Evolutionary conservation across 2,113 vertebrate genomes (phyloP), one percentile per base, ranked within the genome.

Genomic region (Microtus montanus): DNA sequence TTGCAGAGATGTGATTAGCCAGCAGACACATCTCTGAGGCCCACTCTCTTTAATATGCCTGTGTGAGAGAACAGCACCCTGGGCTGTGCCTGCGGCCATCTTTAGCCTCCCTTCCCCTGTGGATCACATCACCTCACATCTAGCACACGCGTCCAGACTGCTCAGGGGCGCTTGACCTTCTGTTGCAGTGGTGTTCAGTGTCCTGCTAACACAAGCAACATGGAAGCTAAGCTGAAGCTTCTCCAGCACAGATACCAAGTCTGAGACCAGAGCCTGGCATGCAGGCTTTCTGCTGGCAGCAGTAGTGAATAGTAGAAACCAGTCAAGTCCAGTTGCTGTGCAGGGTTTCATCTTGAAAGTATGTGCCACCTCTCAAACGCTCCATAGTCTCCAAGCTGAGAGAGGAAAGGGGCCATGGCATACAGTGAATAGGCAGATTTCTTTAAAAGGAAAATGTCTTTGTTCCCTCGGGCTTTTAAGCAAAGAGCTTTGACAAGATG

Each of bases 381-480:
- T 75, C 92, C 78, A 58, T 0, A 63, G 82, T 58, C 54, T 58
- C 87, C 58, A 71, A 14, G 41, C 35, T 61, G 70, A 87, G 83
- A 93, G 64, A 82, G 70, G 52, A 54, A 82, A 95, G 10, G 41
- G 86, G 95, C 89, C 88, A 41, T 12, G 54, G 73, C 73, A 52
- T 11, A 63, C 19, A 91, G 11, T 88, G 83, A 95, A 94, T 12
- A 89, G 91, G 91, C 61, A 84, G 54, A 87, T 77, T 30, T 63
- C 90, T 71, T 93, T n/a, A 84, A 30, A 92, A 95, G 87, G 38
- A 80, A 93, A 95, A 77, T 64, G 35, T 30, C 63, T 94, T 94
- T 95, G 83, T 87, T 96, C 74, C 89, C 78, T 52, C 6, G 54
- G 93, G 89, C n/a, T 95, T 94, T 96, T 26, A 95, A 87, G 87